Percentiles rank a stretch among this genome's conserved stretches.
Evolutionary conservation across 37 sponge, comb jelly and placozoan genomes (phyloP).

Genomic region (Cliona cf. orientalis): DNA sequence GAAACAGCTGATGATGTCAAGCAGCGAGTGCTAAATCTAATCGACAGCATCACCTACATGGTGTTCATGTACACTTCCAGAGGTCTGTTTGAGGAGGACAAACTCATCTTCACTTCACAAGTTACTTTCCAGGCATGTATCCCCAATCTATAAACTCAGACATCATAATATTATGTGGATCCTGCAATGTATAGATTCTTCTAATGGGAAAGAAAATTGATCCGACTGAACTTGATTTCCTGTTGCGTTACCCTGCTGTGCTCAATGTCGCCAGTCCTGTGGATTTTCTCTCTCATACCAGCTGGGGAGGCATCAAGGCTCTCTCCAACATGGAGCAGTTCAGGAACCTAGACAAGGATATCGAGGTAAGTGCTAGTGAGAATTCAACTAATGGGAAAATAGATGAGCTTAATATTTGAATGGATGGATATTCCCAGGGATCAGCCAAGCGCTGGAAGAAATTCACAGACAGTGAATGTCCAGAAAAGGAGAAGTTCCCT

Average conservation of each 20-base stretch:
- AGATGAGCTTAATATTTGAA: too few species aligned
- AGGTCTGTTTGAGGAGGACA: conserved; percentile 97
- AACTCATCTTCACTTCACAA: conserved; percentile 97
- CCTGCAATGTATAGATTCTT: conserved; percentile 83
- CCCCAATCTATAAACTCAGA: too few species aligned
- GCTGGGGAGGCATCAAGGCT: conserved; percentile 97
- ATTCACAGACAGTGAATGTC: conserved; percentile 97
- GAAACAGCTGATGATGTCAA: conserved; percentile 85
- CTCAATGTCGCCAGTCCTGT: conserved; percentile 92
- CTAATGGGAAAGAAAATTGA: conserved; percentile 84
- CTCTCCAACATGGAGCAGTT: conserved; percentile 96
- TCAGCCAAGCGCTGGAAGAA: conserved; percentile 99
- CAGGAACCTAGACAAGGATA: conserved; percentile 94
- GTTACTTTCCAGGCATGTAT: conserved; percentile 96
- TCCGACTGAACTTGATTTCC: conserved; percentile 92
- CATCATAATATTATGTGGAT: too few species aligned
- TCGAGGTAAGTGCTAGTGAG: conserved; percentile 60
- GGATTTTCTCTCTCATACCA: conserved; percentile 85
- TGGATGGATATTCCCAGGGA: too few species aligned
- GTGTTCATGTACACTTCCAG: conserved; percentile 97
- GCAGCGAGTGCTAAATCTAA: conserved; percentile 86
- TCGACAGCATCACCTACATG: conserved; percentile 91
- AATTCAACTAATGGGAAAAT: too few species aligned
- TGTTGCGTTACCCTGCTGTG: conserved; percentile 85
- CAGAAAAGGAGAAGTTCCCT: conserved; percentile 99